These are phyloP conservation scores for Leucozona laternaria DNA, from an alignment of 2,888 invertebrate genomes.

Conservation along the genomic window DNA sequence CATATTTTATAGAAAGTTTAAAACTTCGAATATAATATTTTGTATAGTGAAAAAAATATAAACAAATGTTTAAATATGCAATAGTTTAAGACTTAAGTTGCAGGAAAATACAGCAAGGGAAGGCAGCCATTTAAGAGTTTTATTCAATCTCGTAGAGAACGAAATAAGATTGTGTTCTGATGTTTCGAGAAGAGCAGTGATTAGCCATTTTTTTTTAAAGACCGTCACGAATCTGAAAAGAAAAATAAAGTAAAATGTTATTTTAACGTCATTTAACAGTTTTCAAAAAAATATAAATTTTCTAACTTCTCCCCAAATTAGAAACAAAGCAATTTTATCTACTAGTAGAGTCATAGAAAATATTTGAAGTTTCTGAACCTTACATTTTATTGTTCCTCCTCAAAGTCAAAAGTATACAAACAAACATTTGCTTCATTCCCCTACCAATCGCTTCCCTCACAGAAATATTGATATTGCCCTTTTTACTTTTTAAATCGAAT, in stretches of 20 bases:
- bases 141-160: neutral
- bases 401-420: too few species aligned
- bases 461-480: too few species aligned
- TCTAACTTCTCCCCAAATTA: too few species aligned
- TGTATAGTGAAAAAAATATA: neutral
- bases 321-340: too few species aligned
- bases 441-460: too few species aligned
- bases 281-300: too few species aligned
- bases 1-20: constrained; percentile 50
- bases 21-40: neutral
- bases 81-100: neutral
- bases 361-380: too few species aligned
- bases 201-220: constrained; percentile 50
- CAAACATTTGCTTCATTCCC: too few species aligned
- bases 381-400: too few species aligned
- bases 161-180: neutral
- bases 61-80: neutral
- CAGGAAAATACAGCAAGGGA: neutral
- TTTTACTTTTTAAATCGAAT: too few species aligned
- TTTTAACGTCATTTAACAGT: neutral
- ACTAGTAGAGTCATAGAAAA: too few species aligned
- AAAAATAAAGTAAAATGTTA: neutral
- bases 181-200: neutral
- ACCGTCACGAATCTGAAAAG: constrained; percentile 17
- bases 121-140: neutral